Conservation (phyloP, 2,797 vertebrate genomes). For the Sphaeramia orbicularis region DNA sequence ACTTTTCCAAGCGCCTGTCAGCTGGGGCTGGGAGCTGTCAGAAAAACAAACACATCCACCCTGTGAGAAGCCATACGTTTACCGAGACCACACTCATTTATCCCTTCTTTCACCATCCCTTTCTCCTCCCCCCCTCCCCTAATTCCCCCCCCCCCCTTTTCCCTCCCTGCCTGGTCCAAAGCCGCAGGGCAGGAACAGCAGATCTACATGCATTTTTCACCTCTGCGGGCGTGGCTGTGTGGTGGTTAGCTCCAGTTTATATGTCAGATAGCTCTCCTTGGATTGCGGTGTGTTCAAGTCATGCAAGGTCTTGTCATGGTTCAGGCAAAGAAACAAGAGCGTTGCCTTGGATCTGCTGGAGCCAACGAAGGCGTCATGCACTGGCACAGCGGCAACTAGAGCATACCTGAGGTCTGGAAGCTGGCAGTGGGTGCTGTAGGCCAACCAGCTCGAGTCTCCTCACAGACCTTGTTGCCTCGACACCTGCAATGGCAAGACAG, state of each 20-base stretch:
- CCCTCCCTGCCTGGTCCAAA: conserved; percentile 34
- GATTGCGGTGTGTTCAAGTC: conserved; percentile 60
- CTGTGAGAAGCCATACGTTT: conserved; percentile 50
- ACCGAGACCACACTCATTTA: conserved; percentile 73
- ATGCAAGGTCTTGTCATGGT: conserved; percentile 67
- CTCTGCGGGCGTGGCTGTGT: conserved; percentile 65
- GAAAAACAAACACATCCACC: conserved; percentile 78
- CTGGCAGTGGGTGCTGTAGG: conserved; percentile 29
- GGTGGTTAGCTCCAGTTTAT: conserved; percentile 45
- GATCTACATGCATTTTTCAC: conserved; percentile 60
- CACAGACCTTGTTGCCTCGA: conserved; percentile 9
- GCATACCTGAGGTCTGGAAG: conserved; percentile 56
- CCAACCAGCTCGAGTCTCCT: conserved; percentile 36
- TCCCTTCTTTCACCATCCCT: conserved; percentile 52
- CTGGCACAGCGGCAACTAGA: conserved; percentile 35
- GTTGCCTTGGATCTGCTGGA: conserved; percentile 45
- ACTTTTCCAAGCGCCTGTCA: conserved; percentile 65
- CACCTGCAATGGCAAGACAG: conserved; percentile 39
- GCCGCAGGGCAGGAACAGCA: conserved; percentile 61
- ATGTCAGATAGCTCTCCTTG: conserved; percentile 63
- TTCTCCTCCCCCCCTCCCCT: not conserved
- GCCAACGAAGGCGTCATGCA: not conserved
- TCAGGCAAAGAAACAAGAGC: not conserved
- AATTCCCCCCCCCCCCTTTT: not conserved
- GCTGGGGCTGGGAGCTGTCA: conserved; percentile 69